Base-by-base conservation (phyloP, 2,888 invertebrate genomes). In the Branchellion lobata region DNA sequence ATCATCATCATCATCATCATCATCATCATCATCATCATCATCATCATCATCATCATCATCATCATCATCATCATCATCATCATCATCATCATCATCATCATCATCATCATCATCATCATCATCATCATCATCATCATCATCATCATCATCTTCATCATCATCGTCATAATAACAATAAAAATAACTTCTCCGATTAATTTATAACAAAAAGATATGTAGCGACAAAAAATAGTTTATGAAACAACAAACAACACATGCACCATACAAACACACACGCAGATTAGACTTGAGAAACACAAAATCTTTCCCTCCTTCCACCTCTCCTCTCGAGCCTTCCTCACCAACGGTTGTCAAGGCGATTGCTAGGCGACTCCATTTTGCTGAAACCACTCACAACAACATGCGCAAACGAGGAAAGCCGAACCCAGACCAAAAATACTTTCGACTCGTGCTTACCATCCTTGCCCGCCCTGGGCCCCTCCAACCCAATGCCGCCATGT, bases 371-470 rank as follows among this genome's bases (percentile, higher is more conserved):
- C 90, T 99, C 1, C 99, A 99, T 89, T 99, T 98, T 88, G 95
- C 95, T 77, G 98, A 98, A 88, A 98, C 98, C 0, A 99, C 99
- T 0, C 94, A 95, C 85, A 98, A 98, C 87, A 99, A 99, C 86
- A 98, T 98, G 96, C 90, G 98, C 72, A 98, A 98, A 89, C 97
- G 98, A 86, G 96, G 97, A 0, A 93, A 96, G 82, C 98, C 98
- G 0, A 99, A 99, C 89, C 98, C 98, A 0, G 98, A 99, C 88
- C 99, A 99, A 89, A 91, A 96, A 82, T 98, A 96, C 89, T 97
- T 98, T 87, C 93, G 95, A 87, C 90, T 98, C 82, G 95, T 97
- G 11, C 96, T 97, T 31, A 94, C 94, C 0, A 89, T 98, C 33
- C 92, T 94, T 5, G 61, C 24, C n/a, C 61, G 61, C 5, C 61